These are phyloP conservation scores for Laupala kohalensis DNA, from an alignment of 1,140 invertebrate species.

Conservation along the genomic window DNA sequence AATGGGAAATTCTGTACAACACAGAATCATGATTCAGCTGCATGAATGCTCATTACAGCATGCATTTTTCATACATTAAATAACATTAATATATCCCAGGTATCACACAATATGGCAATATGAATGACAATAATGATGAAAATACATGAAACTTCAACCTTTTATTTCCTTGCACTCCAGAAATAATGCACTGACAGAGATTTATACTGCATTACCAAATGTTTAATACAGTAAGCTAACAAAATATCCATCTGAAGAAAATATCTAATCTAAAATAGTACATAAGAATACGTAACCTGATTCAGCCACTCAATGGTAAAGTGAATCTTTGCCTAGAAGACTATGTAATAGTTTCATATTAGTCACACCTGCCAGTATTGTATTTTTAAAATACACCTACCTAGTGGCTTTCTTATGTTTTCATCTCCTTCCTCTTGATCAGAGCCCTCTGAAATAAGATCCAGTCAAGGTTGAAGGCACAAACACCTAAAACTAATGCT, in stretches of 20 bases:
- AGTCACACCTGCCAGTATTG: too few species aligned
- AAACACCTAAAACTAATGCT: slow-evolving; percentile 5
- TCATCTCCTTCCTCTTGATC: slow-evolving; percentile 37
- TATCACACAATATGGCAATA: not conserved
- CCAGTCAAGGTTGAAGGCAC: slow-evolving; percentile 9
- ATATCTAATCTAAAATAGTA: not conserved
- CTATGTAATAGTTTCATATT: too few species aligned
- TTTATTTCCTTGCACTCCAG: not conserved
- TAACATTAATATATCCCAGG: not conserved
- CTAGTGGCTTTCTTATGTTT: slow-evolving; percentile 35
- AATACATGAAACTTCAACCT: not conserved
- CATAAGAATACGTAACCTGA: not conserved
- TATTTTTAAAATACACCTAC: slow-evolving; percentile 23
- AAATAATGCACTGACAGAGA: not conserved
- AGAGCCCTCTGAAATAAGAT: slow-evolving; percentile 29
- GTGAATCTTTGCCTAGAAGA: not conserved
- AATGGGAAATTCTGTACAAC: not conserved
- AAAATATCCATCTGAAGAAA: not conserved
- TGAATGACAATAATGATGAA: not conserved
- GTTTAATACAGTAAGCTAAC: not conserved
- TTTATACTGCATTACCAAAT: too few species aligned
- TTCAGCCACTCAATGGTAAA: not conserved
- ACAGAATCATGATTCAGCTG: not conserved
- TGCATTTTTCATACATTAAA: not conserved
- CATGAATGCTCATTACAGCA: not conserved